Percentiles rank a stretch among this genome's conserved stretches.
These are phyloP conservation scores for Plebejus argus DNA, from an alignment of 2,888 invertebrate genomes.

Conservation along the genomic window DNA sequence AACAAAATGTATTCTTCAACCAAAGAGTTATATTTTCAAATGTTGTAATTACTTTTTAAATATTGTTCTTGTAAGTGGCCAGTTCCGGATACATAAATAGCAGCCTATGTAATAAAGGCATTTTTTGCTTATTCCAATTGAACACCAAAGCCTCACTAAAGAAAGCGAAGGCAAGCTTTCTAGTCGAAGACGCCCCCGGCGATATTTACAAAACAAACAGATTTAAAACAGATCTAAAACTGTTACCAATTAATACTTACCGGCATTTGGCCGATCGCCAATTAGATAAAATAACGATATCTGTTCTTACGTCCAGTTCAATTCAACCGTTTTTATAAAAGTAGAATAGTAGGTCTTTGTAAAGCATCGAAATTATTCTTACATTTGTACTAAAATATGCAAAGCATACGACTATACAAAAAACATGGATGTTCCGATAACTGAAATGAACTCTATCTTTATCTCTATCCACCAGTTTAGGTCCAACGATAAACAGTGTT, in stretches of 20 bases:
- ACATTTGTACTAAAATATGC: background rate
- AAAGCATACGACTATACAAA: too few species aligned
- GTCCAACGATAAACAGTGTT: background rate
- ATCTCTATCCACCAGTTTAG: too few species aligned
- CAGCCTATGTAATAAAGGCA: background rate
- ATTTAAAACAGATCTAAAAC: background rate
- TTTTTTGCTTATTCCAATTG: background rate
- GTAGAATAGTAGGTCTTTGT: conserved; percentile 12
- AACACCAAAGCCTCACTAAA: background rate
- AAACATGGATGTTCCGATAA: too few species aligned
- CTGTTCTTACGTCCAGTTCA: background rate
- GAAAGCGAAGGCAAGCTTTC: background rate
- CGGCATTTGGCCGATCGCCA: conserved; percentile 24
- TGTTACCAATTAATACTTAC: conserved; percentile 20
- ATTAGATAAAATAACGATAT: conserved; percentile 22
- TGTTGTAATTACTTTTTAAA: too few species aligned
- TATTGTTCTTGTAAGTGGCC: too few species aligned
- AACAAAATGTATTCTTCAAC: too few species aligned
- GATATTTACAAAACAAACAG: conserved; percentile 24
- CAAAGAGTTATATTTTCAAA: too few species aligned
- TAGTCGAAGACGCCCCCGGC: background rate
- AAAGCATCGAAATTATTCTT: background rate
- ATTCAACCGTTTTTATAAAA: conserved; percentile 2
- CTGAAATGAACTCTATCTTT: too few species aligned
- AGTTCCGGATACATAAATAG: too few species aligned